Evolutionary conservation across 2,113 vertebrate genomes (phyloP).

Genomic region (Marcusenius ussheri): DNA sequence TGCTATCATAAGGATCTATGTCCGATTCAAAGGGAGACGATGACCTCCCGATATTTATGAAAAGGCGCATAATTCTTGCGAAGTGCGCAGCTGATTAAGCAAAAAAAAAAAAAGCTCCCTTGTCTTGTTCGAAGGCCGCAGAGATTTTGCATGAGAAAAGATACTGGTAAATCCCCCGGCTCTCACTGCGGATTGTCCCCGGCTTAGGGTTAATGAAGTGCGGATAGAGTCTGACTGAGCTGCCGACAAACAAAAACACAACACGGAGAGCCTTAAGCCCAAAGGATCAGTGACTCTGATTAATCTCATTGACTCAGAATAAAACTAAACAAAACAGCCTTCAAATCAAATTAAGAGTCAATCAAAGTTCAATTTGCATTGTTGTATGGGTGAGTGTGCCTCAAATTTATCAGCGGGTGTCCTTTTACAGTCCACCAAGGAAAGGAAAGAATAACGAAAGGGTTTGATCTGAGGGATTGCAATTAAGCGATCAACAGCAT

Average conservation of each 20-base stretch:
- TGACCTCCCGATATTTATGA: slow-evolving; percentile 33
- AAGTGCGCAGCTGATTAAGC: slow-evolving; percentile 75
- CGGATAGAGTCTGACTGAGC: slow-evolving; percentile 85
- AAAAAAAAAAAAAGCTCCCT: slow-evolving; percentile 42
- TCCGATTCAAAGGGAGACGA: slow-evolving; percentile 51
- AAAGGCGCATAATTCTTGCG: slow-evolving; percentile 57
- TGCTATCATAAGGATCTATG: slow-evolving; percentile 54
- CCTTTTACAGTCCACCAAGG: slow-evolving; percentile 8
- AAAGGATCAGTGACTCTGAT: slow-evolving; percentile 94
- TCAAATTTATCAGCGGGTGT: slow-evolving; percentile 15
- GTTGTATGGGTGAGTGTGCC: slow-evolving; percentile 33
- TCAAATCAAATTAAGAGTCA: slow-evolving; percentile 96
- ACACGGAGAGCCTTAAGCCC: slow-evolving; percentile 83
- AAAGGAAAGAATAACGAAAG: not conserved
- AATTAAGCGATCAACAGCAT: not conserved
- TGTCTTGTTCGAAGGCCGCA: slow-evolving; percentile 56
- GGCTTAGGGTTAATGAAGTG: slow-evolving; percentile 98
- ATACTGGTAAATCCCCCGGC: slow-evolving; percentile 74
- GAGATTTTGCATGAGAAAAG: slow-evolving; percentile 87
- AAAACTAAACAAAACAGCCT: slow-evolving; percentile 82
- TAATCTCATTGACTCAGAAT: slow-evolving; percentile 95
- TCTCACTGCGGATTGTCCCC: slow-evolving; percentile 72
- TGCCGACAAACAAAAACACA: slow-evolving; percentile 82
- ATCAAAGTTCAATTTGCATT: slow-evolving; percentile 87
- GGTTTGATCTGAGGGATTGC: not conserved